Evolutionary conservation across 2,113 vertebrate genomes (phyloP), one percentile per base, ranked within the genome.

Genomic region (Otis tarda): DNA sequence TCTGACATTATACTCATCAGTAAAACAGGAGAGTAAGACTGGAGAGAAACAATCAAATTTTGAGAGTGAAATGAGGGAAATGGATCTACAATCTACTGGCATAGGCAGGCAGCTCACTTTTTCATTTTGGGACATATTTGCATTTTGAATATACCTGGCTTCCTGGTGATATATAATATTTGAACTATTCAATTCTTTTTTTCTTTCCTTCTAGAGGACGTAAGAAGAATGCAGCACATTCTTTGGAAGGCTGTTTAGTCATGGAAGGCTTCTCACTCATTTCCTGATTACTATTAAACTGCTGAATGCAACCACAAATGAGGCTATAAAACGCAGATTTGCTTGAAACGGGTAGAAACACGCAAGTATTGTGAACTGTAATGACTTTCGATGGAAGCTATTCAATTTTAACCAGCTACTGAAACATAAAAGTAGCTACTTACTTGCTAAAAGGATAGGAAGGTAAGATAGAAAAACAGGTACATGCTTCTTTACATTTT

Each of bases 71-170:
- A 90, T 10, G 21, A 86, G n/a, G 61, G 91, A 91, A 96, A 93
- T 92, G 55, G 89, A 87, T 94, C 87, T 95, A 69, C 55, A 80
- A 87, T 69, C 65, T 69, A 79, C 61, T 47, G 50, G 47, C 82
- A 83, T 19, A 4, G 9, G 49, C 53, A 95, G 91, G 89, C 89
- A 95, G 90, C 77, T 94, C 61, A 45, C 71, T 94, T 94, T 60
- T 77, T 80, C 61, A 88, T 95, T 95, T 79, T 65, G 53, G 55
- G 83, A 55, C 43, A 61, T 47, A 67, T 87, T 93, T 71, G 77
- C 88, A 94, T 93, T 95, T 94, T 67, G 83, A 96, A 88, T 88
- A 95, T 80, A 87, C 53, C 88, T 91, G 49, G 83, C 61, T 96
- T 89, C 71, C 61, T 85, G 76, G 90, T 90, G 90, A 94, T 91